These are phyloP conservation scores for Lordiphosa mommai DNA, from an alignment of 1,140 invertebrate genomes.

Conservation along the genomic window DNA sequence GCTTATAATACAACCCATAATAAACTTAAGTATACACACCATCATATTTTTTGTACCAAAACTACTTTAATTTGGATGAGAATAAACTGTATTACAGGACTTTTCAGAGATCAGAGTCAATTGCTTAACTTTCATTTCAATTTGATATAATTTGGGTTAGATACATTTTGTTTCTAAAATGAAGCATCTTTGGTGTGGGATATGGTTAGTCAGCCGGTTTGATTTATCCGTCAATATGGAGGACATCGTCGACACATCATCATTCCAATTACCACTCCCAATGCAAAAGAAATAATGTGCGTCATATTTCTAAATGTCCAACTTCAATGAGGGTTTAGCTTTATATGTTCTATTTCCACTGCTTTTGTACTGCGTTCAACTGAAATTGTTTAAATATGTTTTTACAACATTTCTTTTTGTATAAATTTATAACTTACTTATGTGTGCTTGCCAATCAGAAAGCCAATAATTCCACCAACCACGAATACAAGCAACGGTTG, in stretches of 20 bases:
- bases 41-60: constrained; percentile 4
- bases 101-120: too few species aligned
- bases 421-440: not conserved
- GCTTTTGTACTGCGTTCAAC: not conserved
- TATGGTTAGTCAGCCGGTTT: not conserved
- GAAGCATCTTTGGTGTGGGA: too few species aligned
- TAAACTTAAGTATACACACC: constrained; percentile 13
- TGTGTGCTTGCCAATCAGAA: not conserved
- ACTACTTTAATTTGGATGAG: too few species aligned
- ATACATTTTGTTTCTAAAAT: too few species aligned
- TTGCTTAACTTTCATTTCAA: too few species aligned
- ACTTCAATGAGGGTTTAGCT: not conserved
- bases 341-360: not conserved
- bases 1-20: constrained; percentile 37
- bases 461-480: too few species aligned
- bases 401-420: too few species aligned
- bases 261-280: constrained; percentile 38
- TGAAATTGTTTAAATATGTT: not conserved
- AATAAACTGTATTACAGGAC: too few species aligned
- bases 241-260: constrained; percentile 32
- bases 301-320: constrained; percentile 24
- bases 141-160: too few species aligned
- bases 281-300: constrained; percentile 44
- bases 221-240: not conserved
- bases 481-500: not conserved